phyloP scores from a whole-genome alignment of 2,888 invertebrate genomes.

The Syritta pipiens region DNA sequence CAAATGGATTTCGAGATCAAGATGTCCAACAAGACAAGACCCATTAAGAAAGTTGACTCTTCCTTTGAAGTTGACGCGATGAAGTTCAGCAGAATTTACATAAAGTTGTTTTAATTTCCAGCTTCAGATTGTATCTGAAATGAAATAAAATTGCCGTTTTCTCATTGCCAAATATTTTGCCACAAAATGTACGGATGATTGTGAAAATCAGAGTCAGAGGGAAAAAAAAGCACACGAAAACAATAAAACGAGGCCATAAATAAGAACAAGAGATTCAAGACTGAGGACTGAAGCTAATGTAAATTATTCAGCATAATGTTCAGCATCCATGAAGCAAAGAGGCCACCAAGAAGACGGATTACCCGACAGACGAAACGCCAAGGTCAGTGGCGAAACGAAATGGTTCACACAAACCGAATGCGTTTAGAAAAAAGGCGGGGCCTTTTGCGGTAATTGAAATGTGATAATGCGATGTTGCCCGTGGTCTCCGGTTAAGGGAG shows the following conservation, averaged over 20 bases:
- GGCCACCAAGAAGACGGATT: not conserved
- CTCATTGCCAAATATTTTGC: conserved; percentile 47
- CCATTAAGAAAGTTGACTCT: not conserved
- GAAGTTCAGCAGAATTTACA: no score
- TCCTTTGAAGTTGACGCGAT: no score
- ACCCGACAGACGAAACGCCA: no score
- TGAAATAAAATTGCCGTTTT: conserved; percentile 19
- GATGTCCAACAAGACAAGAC: conserved; percentile 21
- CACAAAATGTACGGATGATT: conserved; percentile 37
- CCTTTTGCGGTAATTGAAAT: no score
- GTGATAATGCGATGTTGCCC: no score
- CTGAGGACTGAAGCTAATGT: no score
- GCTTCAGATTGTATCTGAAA: conserved; percentile 14
- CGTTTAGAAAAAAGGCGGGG: no score
- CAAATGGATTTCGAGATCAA: conserved; percentile 28
- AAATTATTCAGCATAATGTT: not conserved
- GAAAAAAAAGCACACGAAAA: no score
- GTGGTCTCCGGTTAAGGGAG: no score
- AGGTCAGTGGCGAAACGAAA: no score
- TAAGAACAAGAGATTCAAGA: not conserved
- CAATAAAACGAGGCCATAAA: conserved; percentile 42
- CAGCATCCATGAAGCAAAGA: not conserved
- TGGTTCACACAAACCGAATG: no score
- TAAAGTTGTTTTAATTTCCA: conserved; percentile 12
- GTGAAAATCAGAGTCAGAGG: conserved; percentile 5